These are phyloP conservation scores for Erpetoichthys calabaricus DNA, from an alignment of 2,797 vertebrate species.

Conservation along the genomic window DNA sequence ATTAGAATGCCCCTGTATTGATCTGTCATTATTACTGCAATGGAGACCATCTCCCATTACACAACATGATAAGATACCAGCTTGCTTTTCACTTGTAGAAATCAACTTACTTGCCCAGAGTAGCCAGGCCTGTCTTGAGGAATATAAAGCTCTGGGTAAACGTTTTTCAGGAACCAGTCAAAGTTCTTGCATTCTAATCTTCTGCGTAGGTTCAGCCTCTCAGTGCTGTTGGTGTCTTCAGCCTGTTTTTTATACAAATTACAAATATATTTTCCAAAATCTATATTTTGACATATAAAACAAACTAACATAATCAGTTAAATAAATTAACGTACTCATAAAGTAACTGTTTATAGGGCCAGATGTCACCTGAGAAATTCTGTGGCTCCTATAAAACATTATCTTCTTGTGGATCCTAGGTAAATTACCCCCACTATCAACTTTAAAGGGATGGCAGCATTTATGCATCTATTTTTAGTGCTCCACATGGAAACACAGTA, in stretches of 20 bases:
- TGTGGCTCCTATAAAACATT: neutral
- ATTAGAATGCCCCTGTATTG: no score
- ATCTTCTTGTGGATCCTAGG: no score
- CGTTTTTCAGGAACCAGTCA: slow-evolving; percentile 67
- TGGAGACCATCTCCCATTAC: slow-evolving; percentile 25
- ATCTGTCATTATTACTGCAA: neutral
- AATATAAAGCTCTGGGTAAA: slow-evolving; percentile 61
- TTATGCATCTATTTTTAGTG: no score
- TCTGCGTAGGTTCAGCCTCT: slow-evolving; percentile 53
- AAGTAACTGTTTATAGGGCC: neutral
- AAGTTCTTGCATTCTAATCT: slow-evolving; percentile 62
- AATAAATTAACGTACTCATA: neutral
- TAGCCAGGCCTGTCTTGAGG: slow-evolving; percentile 38
- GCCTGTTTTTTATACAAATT: slow-evolving; percentile 33
- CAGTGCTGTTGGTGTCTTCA: slow-evolving; percentile 54
- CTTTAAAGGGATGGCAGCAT: no score
- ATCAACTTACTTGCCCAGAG: slow-evolving; percentile 38
- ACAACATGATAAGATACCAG: slow-evolving; percentile 26
- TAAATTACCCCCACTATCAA: no score
- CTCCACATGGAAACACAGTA: no score
- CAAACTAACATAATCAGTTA: neutral
- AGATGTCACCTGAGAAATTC: neutral
- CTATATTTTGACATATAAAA: neutral
- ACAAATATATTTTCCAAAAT: neutral
- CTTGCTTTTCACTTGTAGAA: slow-evolving; percentile 18